Evolutionary conservation across 2,797 vertebrate species (phyloP).

Genomic region (Serranus cabrilla): DNA sequence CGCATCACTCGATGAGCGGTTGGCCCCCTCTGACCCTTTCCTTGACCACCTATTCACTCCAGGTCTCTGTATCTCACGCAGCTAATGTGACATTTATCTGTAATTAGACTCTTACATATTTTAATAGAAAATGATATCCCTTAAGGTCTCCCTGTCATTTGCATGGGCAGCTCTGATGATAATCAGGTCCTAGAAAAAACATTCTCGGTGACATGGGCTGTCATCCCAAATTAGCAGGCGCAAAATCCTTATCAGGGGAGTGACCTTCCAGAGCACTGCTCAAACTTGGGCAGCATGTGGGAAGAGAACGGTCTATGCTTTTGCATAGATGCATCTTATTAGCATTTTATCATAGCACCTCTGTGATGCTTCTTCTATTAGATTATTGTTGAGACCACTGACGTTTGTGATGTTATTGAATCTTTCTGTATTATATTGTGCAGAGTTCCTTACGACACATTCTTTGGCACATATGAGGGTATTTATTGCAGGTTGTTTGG

Average conservation of each 20-base stretch:
- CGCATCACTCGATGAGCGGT: constrained; percentile 22
- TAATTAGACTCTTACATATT: constrained; percentile 87
- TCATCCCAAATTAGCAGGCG: constrained; percentile 82
- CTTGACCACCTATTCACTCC: constrained; percentile 71
- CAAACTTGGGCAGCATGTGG: constrained; percentile 52
- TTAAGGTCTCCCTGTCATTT: constrained; percentile 88
- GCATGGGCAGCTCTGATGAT: constrained; percentile 85
- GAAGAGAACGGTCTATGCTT: constrained; percentile 13
- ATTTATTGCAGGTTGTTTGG: neutral
- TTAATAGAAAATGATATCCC: constrained; percentile 87
- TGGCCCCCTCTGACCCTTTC: constrained; percentile 36
- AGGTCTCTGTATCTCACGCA: constrained; percentile 77
- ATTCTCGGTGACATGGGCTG: constrained; percentile 80
- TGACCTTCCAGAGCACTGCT: constrained; percentile 77
- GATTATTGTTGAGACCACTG: neutral
- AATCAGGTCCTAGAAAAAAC: constrained; percentile 81
- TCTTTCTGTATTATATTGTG: neutral
- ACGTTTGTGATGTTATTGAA: neutral
- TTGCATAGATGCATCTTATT: constrained; percentile 26
- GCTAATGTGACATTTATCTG: constrained; percentile 88
- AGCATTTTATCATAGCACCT: neutral
- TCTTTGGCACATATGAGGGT: neutral
- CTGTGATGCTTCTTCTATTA: neutral
- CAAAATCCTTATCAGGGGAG: constrained; percentile 78
- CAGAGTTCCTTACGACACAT: neutral